A percentile compares a stretch with the other conserved stretches of the same genome.
Evolutionary conservation across 2,797 vertebrate genomes (phyloP).

Genomic region (Phalloptychus januarius): DNA sequence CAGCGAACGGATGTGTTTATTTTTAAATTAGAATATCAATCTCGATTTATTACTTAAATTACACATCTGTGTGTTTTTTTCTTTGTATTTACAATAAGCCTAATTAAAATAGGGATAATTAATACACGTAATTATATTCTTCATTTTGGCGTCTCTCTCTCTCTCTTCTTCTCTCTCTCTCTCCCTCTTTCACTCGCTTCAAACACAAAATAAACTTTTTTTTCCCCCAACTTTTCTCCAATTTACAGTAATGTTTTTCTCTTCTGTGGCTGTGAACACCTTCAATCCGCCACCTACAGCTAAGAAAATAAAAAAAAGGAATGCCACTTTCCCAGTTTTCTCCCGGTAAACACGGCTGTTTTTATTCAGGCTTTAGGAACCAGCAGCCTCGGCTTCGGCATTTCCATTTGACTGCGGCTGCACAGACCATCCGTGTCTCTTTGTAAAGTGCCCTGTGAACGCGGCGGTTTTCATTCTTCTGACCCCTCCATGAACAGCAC

Average conservation of each 20-base stretch:
- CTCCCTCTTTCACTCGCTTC: too few species aligned
- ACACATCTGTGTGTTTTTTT: neutral
- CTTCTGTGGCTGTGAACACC: neutral
- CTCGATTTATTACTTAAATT: neutral
- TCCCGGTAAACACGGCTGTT: neutral
- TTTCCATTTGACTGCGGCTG: slow-evolving; percentile 27
- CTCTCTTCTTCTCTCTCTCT: too few species aligned
- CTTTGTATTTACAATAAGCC: neutral
- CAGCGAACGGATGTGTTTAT: neutral
- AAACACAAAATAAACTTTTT: neutral
- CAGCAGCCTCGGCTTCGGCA: slow-evolving; percentile 2
- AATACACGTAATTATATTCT: neutral
- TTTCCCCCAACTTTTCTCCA: neutral
- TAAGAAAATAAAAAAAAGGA: neutral
- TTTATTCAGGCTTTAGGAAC: slow-evolving; percentile 11
- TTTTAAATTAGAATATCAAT: neutral
- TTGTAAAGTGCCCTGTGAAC: slow-evolving; percentile 46
- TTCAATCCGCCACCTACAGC: neutral
- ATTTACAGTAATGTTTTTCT: neutral
- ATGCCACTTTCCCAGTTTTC: slow-evolving; percentile 6
- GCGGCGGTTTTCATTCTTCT: slow-evolving; percentile 60
- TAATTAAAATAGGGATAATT: neutral
- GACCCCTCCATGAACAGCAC: slow-evolving; percentile 60
- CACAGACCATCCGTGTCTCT: slow-evolving; percentile 30
- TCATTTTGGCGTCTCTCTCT: neutral